Percentiles rank a stretch among this genome's conserved stretches.
Conservation (phyloP, 2,113 vertebrate genomes). For the Ginglymostoma cirratum region DNA sequence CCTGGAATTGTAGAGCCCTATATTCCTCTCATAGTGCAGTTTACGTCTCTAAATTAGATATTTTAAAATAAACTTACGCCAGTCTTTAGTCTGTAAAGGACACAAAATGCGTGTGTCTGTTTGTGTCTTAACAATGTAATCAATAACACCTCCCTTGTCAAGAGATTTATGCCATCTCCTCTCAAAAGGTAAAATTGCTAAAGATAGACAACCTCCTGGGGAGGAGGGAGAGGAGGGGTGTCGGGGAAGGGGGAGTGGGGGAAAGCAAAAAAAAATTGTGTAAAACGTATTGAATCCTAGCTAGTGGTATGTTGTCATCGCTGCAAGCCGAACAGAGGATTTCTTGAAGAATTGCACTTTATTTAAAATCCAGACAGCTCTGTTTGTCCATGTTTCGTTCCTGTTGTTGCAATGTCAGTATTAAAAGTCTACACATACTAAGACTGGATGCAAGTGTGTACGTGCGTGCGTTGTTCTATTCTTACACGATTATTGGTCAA, state of each 20-base stretch:
- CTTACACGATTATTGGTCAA: slow-evolving; percentile 3
- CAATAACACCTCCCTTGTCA: not conserved
- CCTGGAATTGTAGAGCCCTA: not conserved
- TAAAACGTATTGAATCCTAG: not conserved
- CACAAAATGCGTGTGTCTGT: not conserved
- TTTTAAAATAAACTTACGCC: not conserved
- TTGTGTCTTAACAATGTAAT: not conserved
- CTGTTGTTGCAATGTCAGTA: not conserved
- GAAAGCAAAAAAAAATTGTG: not conserved
- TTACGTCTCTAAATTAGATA: not conserved
- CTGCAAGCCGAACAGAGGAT: too few relatives aligned
- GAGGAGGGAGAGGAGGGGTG: too few relatives aligned
- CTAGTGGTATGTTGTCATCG: not conserved
- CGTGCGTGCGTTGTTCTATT: not conserved
- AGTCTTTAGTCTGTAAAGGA: not conserved
- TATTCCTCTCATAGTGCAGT: not conserved
- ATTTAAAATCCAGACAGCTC: slow-evolving; percentile 15
- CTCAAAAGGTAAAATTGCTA: slow-evolving; percentile 10
- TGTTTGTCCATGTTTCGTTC: not conserved
- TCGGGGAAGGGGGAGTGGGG: too few relatives aligned
- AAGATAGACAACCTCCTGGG: not conserved
- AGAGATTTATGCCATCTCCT: not conserved
- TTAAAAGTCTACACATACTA: not conserved
- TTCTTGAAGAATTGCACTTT: not conserved
- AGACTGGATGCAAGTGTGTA: not conserved